Evolutionary conservation across 30 jellyfish, hydroid and myxozoan species (phyloP), one percentile per base, ranked within the genome.

Genomic region (Clytia hemisphaerica): DNA sequence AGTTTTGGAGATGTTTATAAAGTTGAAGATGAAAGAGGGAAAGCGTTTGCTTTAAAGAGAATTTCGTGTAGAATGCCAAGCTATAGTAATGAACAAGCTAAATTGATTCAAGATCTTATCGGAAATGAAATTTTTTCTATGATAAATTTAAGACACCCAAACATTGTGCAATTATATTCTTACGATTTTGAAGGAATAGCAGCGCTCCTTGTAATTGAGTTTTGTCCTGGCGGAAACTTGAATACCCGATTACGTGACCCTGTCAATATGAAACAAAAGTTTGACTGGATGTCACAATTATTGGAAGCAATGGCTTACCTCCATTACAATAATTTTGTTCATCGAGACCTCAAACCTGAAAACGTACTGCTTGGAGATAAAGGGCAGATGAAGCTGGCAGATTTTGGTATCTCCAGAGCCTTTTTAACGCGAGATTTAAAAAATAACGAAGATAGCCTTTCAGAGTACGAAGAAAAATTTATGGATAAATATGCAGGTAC

Each of bases 301-400:
- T 72, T 84, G 9, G 73, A 45, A 30, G 93, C 82, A 2, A 3
- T 79, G 47, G 38, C 21, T 14, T 67, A 68, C 34, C 58, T 79
- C 7, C 93, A 79, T 33, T 31, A 18, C 2, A 69, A 67, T 15
- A 31, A 61, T 21, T 68, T 79, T 42, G 73, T 79, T 4, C 93
- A 79, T 26, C 77, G 93, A 30, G 93, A 79, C 58, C 53, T 79
- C 34, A 79, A 79, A 48, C 78, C 93, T 16, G 93, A 79, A 22
- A 79, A 79, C 31, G 42, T 79, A 40, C 75, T 79, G 25, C 72
- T 79, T 0, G 32, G 66, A 24, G 18, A 28, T 4, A 69, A 79
- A 32, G 42, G 38, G 31, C 72, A 71, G 33, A 70, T 79, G 7
- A 79, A 79, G 44, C 71, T 79, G 10, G 79, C 93, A 1, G 93